Evolutionary conservation across 2,797 vertebrate species (phyloP).

Genomic region (Mormyrus hasselquistii): DNA sequence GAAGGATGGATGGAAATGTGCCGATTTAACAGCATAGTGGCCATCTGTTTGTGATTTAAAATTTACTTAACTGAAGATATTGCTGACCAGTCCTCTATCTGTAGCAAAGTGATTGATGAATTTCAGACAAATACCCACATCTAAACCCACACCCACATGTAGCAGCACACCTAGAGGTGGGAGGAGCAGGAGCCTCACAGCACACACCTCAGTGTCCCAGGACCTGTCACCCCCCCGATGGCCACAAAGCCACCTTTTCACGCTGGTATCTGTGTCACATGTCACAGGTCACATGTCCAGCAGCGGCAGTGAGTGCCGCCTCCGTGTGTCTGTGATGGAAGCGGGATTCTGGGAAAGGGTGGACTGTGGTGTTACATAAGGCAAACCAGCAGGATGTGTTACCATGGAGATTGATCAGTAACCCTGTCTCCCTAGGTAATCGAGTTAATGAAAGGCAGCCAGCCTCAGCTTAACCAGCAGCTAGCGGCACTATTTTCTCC

Average conservation of each 20-base stretch:
- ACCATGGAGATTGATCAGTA: slow-evolving; percentile 31
- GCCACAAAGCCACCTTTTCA: neutral
- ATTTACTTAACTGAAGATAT: neutral
- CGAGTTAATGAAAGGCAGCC: neutral
- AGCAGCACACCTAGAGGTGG: neutral
- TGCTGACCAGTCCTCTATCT: neutral
- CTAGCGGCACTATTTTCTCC: neutral
- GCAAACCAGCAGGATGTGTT: neutral
- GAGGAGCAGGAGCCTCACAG: neutral
- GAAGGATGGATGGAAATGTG: no score
- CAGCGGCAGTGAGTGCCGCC: neutral
- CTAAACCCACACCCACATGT: neutral
- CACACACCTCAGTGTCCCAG: neutral
- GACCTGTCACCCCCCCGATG: neutral
- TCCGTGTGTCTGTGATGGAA: neutral
- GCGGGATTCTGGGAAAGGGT: neutral
- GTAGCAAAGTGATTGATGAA: no score
- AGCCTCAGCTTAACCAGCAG: neutral
- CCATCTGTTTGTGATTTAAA: neutral
- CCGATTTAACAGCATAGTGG: neutral
- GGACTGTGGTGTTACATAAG: neutral
- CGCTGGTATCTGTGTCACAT: neutral
- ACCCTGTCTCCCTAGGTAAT: slow-evolving; percentile 1
- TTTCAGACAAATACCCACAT: neutral
- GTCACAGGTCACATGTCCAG: neutral